Conservation (phyloP, 2,113 vertebrate species). For the Chionomys nivalis region DNA sequence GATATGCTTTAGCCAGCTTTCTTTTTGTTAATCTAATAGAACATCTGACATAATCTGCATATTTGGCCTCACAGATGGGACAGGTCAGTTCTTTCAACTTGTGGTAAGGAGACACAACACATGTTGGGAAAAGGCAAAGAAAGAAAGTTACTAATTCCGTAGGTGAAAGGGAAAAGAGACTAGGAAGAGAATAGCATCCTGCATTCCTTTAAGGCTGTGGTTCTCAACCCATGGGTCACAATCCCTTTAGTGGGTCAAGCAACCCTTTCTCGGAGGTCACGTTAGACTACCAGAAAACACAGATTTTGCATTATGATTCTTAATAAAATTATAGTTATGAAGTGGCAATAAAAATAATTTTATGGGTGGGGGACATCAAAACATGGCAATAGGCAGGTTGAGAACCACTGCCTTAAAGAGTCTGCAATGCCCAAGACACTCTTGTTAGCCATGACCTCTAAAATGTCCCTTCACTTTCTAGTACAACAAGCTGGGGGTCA, state of each 20-base stretch:
- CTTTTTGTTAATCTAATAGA: neutral
- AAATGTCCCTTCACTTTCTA: neutral
- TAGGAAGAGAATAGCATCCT: neutral
- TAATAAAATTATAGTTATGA: neutral
- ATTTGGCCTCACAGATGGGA: neutral
- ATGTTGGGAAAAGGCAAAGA: accelerated
- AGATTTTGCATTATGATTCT: neutral
- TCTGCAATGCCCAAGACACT: neutral
- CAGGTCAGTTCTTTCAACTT: neutral
- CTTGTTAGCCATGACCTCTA: no score
- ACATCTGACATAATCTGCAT: no score
- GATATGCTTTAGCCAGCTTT: neutral
- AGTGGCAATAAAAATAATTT: neutral
- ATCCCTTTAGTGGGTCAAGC: neutral
- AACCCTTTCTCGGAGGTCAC: neutral
- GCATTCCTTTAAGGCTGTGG: neutral
- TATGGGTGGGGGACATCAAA: no score
- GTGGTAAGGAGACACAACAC: neutral
- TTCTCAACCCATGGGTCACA: neutral
- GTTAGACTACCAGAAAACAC: neutral
- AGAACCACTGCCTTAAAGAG: neutral
- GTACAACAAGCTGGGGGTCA: neutral
- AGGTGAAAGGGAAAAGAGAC: neutral
- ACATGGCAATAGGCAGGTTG: neutral
- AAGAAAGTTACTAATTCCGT: neutral